A percentile compares a stretch with the other conserved stretches of the same genome.
Evolutionary conservation across 2,888 invertebrate genomes (phyloP).

Genomic region (Ceriagrion tenellum): DNA sequence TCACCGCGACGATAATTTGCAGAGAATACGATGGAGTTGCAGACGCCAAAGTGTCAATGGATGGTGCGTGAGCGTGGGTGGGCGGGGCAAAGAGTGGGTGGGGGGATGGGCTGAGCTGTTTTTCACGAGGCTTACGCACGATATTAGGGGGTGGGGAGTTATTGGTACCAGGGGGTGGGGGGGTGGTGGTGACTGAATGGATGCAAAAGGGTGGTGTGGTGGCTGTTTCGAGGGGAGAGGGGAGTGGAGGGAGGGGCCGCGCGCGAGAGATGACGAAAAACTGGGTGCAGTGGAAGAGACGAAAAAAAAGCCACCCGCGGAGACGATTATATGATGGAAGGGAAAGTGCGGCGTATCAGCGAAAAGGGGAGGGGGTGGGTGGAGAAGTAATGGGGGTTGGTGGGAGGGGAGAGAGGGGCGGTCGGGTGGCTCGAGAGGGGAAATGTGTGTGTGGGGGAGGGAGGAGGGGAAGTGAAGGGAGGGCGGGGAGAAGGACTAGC

Average conservation of each 20-base stretch:
- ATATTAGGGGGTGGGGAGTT: neutral
- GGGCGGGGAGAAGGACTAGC: no score
- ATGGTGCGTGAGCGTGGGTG: neutral
- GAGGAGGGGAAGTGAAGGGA: neutral
- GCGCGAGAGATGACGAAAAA: neutral
- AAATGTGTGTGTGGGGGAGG: neutral
- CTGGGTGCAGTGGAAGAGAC: conserved; percentile 8
- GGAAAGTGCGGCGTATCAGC: conserved; percentile 31
- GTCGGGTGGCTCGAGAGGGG: neutral
- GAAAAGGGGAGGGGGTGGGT: neutral
- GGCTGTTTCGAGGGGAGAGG: neutral
- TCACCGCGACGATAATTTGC: conserved; percentile 14
- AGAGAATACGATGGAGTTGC: conserved; percentile 19
- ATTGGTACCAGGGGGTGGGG: neutral
- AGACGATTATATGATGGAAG: conserved; percentile 2
- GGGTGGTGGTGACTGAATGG: neutral
- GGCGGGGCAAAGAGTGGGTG: neutral
- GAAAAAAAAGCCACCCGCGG: neutral
- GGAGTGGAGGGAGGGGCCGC: no score
- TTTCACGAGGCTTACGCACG: neutral
- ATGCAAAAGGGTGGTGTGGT: neutral
- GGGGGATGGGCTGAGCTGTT: neutral
- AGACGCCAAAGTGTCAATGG: conserved; percentile 9
- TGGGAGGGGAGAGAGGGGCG: neutral
- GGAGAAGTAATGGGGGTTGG: neutral